Percentiles rank a stretch among this genome's conserved stretches.
These are phyloP conservation scores for Mayetiola destructor DNA, from an alignment of 2,888 invertebrate genomes.

Conservation along the genomic window DNA sequence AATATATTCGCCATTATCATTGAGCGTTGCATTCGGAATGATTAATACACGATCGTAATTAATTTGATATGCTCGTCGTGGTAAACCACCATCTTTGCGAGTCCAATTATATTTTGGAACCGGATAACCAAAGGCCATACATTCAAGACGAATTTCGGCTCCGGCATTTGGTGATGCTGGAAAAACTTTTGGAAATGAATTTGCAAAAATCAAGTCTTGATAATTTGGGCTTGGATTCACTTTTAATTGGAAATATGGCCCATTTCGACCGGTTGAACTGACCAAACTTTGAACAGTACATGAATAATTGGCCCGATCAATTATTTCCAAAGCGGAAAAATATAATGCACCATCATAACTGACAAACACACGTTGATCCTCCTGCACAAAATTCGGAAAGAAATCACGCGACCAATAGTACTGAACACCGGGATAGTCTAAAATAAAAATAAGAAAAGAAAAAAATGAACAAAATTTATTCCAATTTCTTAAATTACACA, in stretches of 20 bases:
- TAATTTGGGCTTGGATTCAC: constrained; percentile 79
- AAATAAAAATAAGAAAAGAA: background rate
- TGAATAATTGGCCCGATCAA: constrained; percentile 80
- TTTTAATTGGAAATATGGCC: constrained; percentile 69
- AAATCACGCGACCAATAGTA: constrained; percentile 85
- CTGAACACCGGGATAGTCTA: constrained; percentile 66
- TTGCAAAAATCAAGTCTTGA: constrained; percentile 82
- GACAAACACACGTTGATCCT: constrained; percentile 83
- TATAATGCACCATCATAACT: constrained; percentile 88
- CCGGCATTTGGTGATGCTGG: constrained; percentile 86
- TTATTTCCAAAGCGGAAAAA: constrained; percentile 82
- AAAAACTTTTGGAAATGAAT: constrained; percentile 89
- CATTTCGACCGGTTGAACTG: constrained; percentile 76
- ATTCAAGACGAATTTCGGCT: constrained; percentile 81
- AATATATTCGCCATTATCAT: constrained; percentile 85
- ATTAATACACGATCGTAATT: constrained; percentile 76
- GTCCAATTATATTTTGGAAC: constrained; percentile 92
- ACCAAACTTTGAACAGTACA: constrained; percentile 81
- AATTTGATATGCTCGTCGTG: constrained; percentile 52
- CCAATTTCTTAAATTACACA: background rate
- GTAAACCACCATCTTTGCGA: constrained; percentile 56
- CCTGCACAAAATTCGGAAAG: constrained; percentile 85
- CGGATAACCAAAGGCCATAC: constrained; percentile 91
- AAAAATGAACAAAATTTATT: background rate
- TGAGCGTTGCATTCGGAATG: constrained; percentile 73